Evolutionary conservation across 2,888 invertebrate genomes (phyloP), one percentile per base, ranked within the genome.

Genomic region (Perdita meconis): DNA sequence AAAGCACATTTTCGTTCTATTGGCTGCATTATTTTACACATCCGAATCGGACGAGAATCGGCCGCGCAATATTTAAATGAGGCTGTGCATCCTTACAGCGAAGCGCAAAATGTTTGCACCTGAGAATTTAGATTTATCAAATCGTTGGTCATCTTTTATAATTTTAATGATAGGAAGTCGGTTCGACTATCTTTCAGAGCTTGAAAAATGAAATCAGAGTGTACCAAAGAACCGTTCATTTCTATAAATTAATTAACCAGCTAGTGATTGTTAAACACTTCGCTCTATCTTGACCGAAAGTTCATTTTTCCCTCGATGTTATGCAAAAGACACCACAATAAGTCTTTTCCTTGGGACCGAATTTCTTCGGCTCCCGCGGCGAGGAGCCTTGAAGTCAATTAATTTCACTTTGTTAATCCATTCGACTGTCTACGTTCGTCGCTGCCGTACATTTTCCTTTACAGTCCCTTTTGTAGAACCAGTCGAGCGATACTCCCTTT

Each of bases 361-460:
- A 13, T 38, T 50, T 34, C 40, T 47, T 22, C 38, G 61, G 56
- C 56, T 36, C 56, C 40, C 65, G 57, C 61, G 30, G 51, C 5
- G 47, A 16, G 60, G 60, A 55, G 56, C 67, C 64, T 78, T 51
- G 67, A 71, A 65, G 70, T 81, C 78, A 59, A 74, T 81, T 81
- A 81, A 77, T 81, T 74, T 68, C 81, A 71, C 78, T 77, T 74
- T 60, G 68, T 50, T 81, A 65, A 81, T 76, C 73, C 78, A 53
- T 76, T 73, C 79, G 70, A 70, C 72, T 75, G 59, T 80, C 82
- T 64, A 66, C 63, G 71, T 69, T 74, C 40, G 24, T 74, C 36
- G 24, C 12, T 22, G 34, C 4, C 19, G 50, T 38, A 53, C 70
- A 56, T 55, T 72, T 50, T 50, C 47, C 34, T 30, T 30, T 51